Conservation (phyloP, 2,888 invertebrate species). For the Gnatocerus cornutus region DNA sequence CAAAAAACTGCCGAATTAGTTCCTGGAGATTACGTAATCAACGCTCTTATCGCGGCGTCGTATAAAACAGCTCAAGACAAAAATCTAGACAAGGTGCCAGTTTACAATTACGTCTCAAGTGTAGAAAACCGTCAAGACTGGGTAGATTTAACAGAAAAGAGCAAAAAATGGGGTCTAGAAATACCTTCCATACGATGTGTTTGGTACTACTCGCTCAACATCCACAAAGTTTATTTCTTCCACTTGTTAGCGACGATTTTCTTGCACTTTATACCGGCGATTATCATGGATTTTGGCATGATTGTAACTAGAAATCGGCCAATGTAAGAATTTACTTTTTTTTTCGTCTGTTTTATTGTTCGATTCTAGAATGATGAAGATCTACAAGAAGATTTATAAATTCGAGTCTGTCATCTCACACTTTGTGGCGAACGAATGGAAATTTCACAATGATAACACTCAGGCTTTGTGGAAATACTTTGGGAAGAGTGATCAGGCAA, state of each 20-base stretch:
- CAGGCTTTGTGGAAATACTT: conserved; percentile 73
- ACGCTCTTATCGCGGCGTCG: conserved; percentile 80
- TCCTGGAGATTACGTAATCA: conserved; percentile 86
- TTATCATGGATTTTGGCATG: conserved; percentile 74
- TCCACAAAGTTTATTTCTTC: conserved; percentile 74
- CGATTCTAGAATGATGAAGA: conserved; percentile 45
- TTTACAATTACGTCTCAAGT: conserved; percentile 47
- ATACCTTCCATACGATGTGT: conserved; percentile 77
- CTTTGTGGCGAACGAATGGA: conserved; percentile 46
- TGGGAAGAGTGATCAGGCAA: conserved; percentile 69
- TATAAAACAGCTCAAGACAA: conserved; percentile 51
- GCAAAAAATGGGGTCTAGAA: conserved; percentile 72
- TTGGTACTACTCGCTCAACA: conserved; percentile 79
- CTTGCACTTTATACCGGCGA: conserved; percentile 77
- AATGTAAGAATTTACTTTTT: conserved; percentile 28
- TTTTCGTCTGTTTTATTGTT: background rate
- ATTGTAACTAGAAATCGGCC: conserved; percentile 73
- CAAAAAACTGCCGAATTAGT: conserved; percentile 81
- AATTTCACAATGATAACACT: conserved; percentile 78
- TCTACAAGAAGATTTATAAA: conserved; percentile 47
- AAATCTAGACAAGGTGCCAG: conserved; percentile 7
- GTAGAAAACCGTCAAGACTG: conserved; percentile 39
- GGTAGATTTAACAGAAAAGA: conserved; percentile 72
- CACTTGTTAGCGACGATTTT: conserved; percentile 77
- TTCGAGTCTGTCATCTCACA: conserved; percentile 37